phyloP scores from a whole-genome alignment of 1,140 invertebrate species.

The Drosophila lacertosa region DNA sequence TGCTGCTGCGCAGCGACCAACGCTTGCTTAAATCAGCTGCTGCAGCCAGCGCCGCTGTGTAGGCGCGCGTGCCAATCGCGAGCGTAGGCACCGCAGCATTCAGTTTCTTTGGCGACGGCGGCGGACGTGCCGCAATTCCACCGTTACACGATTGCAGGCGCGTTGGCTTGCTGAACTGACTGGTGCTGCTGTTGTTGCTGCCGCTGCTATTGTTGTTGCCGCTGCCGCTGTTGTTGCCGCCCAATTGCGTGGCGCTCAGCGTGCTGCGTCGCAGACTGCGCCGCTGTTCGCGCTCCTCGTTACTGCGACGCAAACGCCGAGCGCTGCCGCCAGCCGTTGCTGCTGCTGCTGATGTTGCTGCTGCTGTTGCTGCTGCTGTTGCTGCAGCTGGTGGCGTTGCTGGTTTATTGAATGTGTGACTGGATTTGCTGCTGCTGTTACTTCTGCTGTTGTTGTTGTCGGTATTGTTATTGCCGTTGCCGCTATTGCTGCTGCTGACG shows the following conservation, averaged over 20 bases:
- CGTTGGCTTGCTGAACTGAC: constrained; percentile 54
- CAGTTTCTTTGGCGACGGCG: constrained; percentile 71
- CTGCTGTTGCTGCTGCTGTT: background rate
- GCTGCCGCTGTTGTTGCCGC: constrained; percentile 1
- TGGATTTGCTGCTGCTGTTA: constrained; percentile 12
- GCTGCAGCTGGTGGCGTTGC: constrained; percentile 14
- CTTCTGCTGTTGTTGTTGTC: constrained; percentile 5
- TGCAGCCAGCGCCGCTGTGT: constrained; percentile 68
- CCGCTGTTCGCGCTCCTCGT: constrained; percentile 59
- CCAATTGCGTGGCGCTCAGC: constrained; percentile 26
- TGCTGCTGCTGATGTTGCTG: background rate
- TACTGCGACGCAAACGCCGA: constrained; percentile 51
- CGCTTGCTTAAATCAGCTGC: constrained; percentile 63
- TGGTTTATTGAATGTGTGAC: constrained; percentile 36
- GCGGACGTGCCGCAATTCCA: constrained; percentile 62
- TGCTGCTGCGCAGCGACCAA: constrained; percentile 69
- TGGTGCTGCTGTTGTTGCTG: background rate
- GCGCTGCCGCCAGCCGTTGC: background rate
- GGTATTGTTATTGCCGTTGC: background rate
- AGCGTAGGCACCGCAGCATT: constrained; percentile 55
- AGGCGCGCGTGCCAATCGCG: constrained; percentile 63
- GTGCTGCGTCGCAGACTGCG: constrained; percentile 53
- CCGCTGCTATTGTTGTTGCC: constrained; percentile 6
- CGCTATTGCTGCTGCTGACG: constrained; percentile 11
- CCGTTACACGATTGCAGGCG: constrained; percentile 59